phyloP scores from a whole-genome alignment of 1,140 invertebrate species.

The Nasonia longicornis region DNA sequence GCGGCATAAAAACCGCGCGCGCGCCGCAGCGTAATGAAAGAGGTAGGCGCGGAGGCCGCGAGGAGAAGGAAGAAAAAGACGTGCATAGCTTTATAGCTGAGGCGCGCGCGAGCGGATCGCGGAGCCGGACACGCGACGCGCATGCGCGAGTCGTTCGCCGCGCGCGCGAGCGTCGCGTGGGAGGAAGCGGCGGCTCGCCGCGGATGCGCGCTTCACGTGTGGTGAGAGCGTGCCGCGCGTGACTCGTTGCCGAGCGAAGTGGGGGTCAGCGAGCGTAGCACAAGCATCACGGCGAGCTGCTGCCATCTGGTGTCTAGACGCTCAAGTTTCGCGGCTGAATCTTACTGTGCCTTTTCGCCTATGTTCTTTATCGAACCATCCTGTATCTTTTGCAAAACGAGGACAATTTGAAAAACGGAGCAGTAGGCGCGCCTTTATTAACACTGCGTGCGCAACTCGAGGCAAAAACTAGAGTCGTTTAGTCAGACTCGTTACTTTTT shows the following conservation, averaged over 20 bases:
- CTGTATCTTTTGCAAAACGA: no score
- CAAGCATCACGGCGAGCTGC: conserved; percentile 48
- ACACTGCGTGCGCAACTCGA: background rate
- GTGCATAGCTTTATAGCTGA: conserved; percentile 26
- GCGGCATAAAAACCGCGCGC: background rate
- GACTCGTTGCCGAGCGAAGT: conserved; percentile 52
- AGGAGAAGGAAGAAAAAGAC: conserved; percentile 33
- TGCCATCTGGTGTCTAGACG: conserved; percentile 49
- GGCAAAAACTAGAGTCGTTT: conserved; percentile 5
- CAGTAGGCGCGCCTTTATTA: background rate
- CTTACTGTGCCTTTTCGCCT: no score
- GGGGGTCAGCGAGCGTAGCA: conserved; percentile 33
- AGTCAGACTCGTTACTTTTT: background rate
- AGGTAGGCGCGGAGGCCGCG: background rate
- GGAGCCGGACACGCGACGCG: conserved; percentile 35
- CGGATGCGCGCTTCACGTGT: conserved; percentile 61
- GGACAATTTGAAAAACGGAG: background rate
- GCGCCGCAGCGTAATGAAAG: background rate
- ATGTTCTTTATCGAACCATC: no score
- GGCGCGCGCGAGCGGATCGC: conserved; percentile 27
- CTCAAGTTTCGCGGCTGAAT: conserved; percentile 18
- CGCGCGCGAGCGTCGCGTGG: conserved; percentile 60
- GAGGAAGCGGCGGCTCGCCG: conserved; percentile 57
- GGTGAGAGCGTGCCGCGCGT: conserved; percentile 66
- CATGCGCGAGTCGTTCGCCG: conserved; percentile 33